Conservation (phyloP, 2,113 vertebrate genomes). For the Budorcas taxicolor region DNA sequence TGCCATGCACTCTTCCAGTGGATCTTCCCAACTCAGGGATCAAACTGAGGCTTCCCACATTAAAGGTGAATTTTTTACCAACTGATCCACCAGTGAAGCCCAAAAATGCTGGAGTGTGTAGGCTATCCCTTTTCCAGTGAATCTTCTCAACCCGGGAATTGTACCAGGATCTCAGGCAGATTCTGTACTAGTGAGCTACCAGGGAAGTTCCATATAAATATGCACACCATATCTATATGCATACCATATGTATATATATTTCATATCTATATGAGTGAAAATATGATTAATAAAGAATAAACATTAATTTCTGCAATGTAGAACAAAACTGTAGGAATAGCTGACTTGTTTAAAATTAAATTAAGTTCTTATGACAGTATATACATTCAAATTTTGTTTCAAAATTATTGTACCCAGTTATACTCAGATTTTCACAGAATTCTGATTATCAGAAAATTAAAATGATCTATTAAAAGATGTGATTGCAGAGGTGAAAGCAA, state of each 20-base stretch:
- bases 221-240: not conserved
- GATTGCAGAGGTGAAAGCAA: not conserved
- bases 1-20: not conserved
- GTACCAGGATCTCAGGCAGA: accelerated
- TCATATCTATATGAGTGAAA: not conserved
- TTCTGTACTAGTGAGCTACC: not conserved
- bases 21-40: not conserved
- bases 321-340: not conserved
- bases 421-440: not conserved
- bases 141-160: not conserved
- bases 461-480: not conserved
- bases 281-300: not conserved
- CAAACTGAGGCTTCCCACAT: not conserved
- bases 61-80: not conserved
- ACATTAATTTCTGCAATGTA: not conserved
- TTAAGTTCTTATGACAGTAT: not conserved
- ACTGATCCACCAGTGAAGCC: not conserved
- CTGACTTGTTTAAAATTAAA: not conserved
- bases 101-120: not conserved
- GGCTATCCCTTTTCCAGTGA: not conserved
- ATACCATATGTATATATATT: not conserved
- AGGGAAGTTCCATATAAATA: not conserved
- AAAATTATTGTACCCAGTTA: not conserved
- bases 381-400: not conserved
- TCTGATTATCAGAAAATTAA: not conserved